Evolutionary conservation across 1,140 invertebrate genomes (phyloP).

Genomic region (Caenorhabditis tropicalis): DNA sequence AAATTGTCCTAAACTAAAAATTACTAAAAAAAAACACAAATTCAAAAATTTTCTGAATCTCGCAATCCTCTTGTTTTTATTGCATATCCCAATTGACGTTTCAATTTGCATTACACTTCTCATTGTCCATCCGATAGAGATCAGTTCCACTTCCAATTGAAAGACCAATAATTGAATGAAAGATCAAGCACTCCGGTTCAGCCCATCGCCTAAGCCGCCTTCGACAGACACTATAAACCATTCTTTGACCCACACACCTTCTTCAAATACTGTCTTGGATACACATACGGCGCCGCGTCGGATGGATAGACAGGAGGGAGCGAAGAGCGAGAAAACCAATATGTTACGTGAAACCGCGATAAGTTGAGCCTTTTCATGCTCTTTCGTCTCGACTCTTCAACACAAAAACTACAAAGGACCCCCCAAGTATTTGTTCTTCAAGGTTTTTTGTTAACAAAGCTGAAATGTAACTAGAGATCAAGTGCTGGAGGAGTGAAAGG

Average conservation of each 20-base stretch:
- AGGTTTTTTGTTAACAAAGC: slow-evolving; percentile 10
- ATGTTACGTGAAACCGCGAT: slow-evolving; percentile 41
- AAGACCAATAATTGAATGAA: slow-evolving; percentile 13
- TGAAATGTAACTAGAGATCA: slow-evolving; percentile 14
- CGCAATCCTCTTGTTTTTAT: too few species aligned
- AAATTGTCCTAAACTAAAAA: too few species aligned
- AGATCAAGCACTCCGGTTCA: slow-evolving; percentile 15
- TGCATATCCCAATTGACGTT: too few species aligned
- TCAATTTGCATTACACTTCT: too few species aligned
- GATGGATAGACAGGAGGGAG: neutral
- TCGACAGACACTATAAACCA: slow-evolving; percentile 23
- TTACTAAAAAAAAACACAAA: too few species aligned
- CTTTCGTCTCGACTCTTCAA: neutral
- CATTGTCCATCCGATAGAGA: neutral
- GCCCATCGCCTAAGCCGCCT: too few species aligned
- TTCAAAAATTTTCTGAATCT: too few species aligned
- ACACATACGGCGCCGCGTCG: neutral
- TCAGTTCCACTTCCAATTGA: slow-evolving; percentile 6
- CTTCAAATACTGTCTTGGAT: slow-evolving; percentile 27
- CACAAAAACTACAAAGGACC: slow-evolving; percentile 6
- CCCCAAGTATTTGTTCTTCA: slow-evolving; percentile 22
- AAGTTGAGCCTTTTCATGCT: slow-evolving; percentile 38
- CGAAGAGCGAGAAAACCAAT: slow-evolving; percentile 32
- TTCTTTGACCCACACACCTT: slow-evolving; percentile 28
- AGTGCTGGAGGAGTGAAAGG: neutral